phyloP scores from a whole-genome alignment of 1,140 invertebrate genomes.

The Drosophila aff. region DNA sequence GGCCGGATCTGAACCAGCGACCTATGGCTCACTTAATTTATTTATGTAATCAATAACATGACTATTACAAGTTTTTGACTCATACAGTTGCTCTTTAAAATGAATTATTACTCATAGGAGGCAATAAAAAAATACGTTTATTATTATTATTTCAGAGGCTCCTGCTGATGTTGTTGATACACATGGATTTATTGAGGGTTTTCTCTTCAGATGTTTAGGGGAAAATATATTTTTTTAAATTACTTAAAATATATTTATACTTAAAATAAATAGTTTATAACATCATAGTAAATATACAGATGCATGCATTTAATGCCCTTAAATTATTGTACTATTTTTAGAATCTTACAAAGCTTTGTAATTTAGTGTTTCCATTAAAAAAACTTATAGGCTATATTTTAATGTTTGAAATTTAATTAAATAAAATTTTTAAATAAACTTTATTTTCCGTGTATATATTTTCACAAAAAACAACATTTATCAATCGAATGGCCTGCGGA shows the following conservation, averaged over 20 bases:
- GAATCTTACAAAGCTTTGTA: background rate
- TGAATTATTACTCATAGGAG: constrained; percentile 24
- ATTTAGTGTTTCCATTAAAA: background rate
- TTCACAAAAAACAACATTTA: constrained; percentile 52
- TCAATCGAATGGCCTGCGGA: constrained; percentile 57
- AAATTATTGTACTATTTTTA: background rate
- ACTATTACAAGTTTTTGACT: constrained; percentile 16
- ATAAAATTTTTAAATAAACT: too few species aligned
- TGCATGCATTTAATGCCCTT: too few species aligned
- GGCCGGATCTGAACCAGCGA: too few species aligned
- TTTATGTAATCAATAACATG: constrained; percentile 33
- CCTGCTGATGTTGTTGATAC: constrained; percentile 40
- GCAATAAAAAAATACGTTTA: constrained; percentile 12
- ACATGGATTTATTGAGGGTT: background rate
- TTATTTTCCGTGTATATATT: background rate
- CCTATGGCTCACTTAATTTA: constrained; percentile 18
- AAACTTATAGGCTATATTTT: background rate
- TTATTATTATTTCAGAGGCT: constrained; percentile 5
- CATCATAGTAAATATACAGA: too few species aligned
- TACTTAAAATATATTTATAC: too few species aligned
- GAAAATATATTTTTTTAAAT: background rate
- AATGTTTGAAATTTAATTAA: rapidly evolving
- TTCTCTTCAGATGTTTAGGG: background rate
- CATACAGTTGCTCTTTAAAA: constrained; percentile 15
- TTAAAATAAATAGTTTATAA: too few species aligned